Evolutionary conservation across 2,888 invertebrate species (phyloP), one percentile per base, ranked within the genome.

Genomic region (Papilio gigon): DNA sequence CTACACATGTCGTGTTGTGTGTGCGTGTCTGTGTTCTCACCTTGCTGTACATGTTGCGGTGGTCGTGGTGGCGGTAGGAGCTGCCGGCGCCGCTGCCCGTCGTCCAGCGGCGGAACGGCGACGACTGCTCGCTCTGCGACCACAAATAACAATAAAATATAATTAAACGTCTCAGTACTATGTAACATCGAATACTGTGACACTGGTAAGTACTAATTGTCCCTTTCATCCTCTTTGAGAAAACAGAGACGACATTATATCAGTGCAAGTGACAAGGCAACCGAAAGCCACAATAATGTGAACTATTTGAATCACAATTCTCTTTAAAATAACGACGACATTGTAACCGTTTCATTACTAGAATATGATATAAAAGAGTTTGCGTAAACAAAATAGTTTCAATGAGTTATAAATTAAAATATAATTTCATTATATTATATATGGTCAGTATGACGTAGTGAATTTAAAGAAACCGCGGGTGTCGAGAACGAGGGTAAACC

Each of bases 81-180:
- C 90, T 93, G 80, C 90, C 86, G 22, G 88, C 86, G 74, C 92
- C 92, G 80, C 92, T 87, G 77, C 93, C 93, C 6, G 92, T 92
- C 63, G 92, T 90, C 90, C 93, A 91, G 75, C 94, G 92, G 40
- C 94, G 93, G 81, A 94, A 94, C 68, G 94, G 94, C 72, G 94
- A 94, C 74, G 94, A 92, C 81, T 93, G 94, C 86, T 94, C 94
- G 77, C 94, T 93, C 94, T 94, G 87, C 1, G 75, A 8, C 78
- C 9, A 76, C 30, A 56, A 30, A 30, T 17, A 1, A 56, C 11
- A 30, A 27, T 17, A 56, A 6, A 27, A 2, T 56, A 37, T 30
- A 30, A n/a, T 56, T 14, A 50, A 5, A 14, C 20, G 5, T n/a
- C 12, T 14, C 47, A 47, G n/a, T n/a, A n/a, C n/a, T n/a, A n/a